phyloP scores from a whole-genome alignment of 2,113 vertebrate species.

The Gymnobelideus leadbeateri region DNA sequence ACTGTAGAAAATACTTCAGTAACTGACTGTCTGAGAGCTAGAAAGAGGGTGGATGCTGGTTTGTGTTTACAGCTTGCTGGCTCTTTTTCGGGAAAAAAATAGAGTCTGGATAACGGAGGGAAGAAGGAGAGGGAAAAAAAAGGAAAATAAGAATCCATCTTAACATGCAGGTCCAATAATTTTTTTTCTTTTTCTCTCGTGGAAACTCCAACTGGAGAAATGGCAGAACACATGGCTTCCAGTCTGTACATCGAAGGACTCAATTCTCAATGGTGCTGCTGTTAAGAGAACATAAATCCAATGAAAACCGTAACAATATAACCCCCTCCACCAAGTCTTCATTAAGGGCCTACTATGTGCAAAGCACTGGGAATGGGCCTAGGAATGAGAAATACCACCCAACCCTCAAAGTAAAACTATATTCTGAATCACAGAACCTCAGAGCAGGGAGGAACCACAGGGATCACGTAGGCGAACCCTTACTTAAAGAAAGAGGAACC shows the following conservation, averaged over 20 bases:
- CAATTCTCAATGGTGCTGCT: slow-evolving; percentile 35
- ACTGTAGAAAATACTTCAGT: background rate
- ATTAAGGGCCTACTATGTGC: background rate
- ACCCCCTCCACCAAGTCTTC: background rate
- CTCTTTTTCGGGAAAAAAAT: slow-evolving; percentile 61
- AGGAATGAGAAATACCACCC: background rate
- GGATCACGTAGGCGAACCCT: background rate
- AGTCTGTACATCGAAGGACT: slow-evolving; percentile 54
- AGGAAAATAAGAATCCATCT: slow-evolving; percentile 51
- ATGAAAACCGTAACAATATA: background rate
- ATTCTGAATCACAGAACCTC: background rate
- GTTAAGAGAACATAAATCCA: slow-evolving; percentile 30
- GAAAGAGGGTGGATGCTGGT: slow-evolving; percentile 65
- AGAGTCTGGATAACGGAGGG: background rate
- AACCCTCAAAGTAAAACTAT: background rate
- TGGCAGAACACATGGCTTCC: slow-evolving; percentile 69
- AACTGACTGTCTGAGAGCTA: background rate
- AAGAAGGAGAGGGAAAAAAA: background rate
- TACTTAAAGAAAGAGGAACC: background rate
- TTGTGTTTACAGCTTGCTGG: slow-evolving; percentile 64
- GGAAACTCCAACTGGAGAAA: slow-evolving; percentile 72
- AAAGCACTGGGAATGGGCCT: background rate
- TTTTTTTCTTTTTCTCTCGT: slow-evolving; percentile 49
- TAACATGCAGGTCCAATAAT: slow-evolving; percentile 77
- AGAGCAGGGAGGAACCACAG: background rate